Base-by-base conservation (phyloP, 2,797 vertebrate genomes). In the Cynopterus sphinx region DNA sequence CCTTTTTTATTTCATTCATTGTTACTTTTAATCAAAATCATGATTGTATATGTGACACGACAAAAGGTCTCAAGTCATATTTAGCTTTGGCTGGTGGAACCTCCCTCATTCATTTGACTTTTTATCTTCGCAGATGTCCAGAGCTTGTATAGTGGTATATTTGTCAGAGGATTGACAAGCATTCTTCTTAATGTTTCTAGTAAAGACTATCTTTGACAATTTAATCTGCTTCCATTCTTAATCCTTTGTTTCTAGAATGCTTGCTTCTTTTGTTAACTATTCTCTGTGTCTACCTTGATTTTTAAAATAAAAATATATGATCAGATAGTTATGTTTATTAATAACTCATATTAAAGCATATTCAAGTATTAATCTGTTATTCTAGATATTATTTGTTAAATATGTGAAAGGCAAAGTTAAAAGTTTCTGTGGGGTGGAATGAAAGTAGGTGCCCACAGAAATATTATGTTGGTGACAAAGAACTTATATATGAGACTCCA, bases 251-350 rank as follows among this genome's bases (percentile, higher is more conserved):
- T 92, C 63, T 86, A 94, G 51, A 83, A 78, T 92, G 26, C 17
- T 87, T 94, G 79, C n/a, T 55, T 89, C 51, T 95, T 97, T 93
- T 93, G 87, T 96, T 97, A 95, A 51, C 75, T 49, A 51, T 55
- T 96, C 3, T 63, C 21, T 77, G 22, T 94, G 46, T 91, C 73
- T 91, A 59, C 90, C 88, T 87, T 94, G 75, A 81, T 95, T 87
- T 93, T 95, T 96, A 16, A 93, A 95, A 87, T 87, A 93, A 92
- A 77, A 85, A 57, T 85, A 31, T 79, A 55, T 79, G 51, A 68
- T 86, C 41, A 61, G 16, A 68, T 94, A 84, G 31, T 86, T 53
- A 88, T 70, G 7, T 49, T 94, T 94, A 87, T 46, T 92, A 71
- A 39, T 91, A 91, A 91, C 15, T 75, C 74, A 68, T 31, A 77